These are phyloP conservation scores for Chaetops frenatus DNA, from an alignment of 2,113 vertebrate species.

Conservation along the genomic window DNA sequence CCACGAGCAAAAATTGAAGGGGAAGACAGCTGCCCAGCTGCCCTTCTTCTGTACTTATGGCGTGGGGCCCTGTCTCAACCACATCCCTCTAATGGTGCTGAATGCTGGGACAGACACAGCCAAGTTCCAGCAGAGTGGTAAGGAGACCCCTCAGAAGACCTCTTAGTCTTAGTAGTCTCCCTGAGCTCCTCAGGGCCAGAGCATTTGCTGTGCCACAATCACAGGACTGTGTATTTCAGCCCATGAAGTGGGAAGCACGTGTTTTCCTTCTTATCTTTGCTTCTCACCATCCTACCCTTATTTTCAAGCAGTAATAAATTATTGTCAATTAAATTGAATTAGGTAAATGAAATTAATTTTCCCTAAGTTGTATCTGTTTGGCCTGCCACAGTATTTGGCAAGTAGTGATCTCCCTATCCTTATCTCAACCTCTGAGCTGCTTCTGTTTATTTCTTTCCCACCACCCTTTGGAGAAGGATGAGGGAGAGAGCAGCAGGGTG, in stretches of 20 bases:
- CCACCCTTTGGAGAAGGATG: background rate
- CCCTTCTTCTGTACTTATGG: too few relatives aligned
- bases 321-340: background rate
- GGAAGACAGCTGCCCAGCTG: background rate
- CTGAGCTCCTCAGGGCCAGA: background rate
- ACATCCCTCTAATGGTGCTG: background rate
- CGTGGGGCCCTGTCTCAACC: background rate
- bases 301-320: background rate
- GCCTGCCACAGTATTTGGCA: background rate
- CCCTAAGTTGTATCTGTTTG: background rate
- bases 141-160: background rate
- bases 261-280: background rate
- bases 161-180: too few relatives aligned
- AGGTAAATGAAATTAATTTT: background rate
- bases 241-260: background rate
- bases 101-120: background rate
- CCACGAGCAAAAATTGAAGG: background rate
- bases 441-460: background rate
- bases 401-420: background rate
- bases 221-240: background rate
- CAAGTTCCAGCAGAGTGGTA: background rate
- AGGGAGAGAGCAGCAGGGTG: too few relatives aligned
- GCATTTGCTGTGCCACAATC: background rate
- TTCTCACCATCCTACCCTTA: background rate
- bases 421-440: background rate